Evolutionary conservation across 2,113 vertebrate species (phyloP).

Genomic region (Epinephelus cyanopodus): DNA sequence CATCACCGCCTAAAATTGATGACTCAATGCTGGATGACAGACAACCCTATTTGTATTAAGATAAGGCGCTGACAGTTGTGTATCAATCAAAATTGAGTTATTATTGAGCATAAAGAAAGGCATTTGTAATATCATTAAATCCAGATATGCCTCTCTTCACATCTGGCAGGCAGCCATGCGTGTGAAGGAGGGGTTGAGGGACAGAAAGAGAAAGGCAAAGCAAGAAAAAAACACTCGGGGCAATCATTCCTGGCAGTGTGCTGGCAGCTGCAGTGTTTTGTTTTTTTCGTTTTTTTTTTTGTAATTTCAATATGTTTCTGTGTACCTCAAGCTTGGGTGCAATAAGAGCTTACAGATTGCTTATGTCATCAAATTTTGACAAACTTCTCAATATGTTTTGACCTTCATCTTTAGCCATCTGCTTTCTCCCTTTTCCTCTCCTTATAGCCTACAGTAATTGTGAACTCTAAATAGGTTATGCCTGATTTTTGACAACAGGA

Average conservation of each 20-base stretch:
- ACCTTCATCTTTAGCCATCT: constrained; percentile 98
- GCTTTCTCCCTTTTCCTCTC: constrained; percentile 88
- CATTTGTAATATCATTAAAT: constrained; percentile 99
- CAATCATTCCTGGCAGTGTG: constrained; percentile 93
- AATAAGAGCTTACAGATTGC: constrained; percentile 99
- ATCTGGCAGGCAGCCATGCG: constrained; percentile 97
- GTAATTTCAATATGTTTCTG: constrained; percentile 99
- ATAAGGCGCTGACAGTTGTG: constrained; percentile 92
- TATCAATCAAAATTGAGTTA: constrained; percentile 99
- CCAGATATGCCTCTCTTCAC: constrained; percentile 94
- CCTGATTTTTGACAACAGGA: constrained; percentile 6
- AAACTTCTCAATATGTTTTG: constrained; percentile 98
- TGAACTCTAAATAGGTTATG: constrained; percentile 16
- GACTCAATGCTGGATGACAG: constrained; percentile 98
- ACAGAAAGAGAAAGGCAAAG: constrained; percentile 76
- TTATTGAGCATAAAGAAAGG: constrained; percentile 98
- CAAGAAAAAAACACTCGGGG: constrained; percentile 90
- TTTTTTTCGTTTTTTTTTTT: constrained; percentile 75
- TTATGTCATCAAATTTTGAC: constrained; percentile 99
- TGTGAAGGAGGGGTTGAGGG: constrained; percentile 62
- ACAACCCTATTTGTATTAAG: constrained; percentile 96
- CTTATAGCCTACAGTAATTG: constrained; percentile 38
- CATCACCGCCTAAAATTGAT: constrained; percentile 96
- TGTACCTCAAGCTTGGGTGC: constrained; percentile 94
- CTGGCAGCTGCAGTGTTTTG: constrained; percentile 88